Percentiles rank a stretch among this genome's conserved stretches.
phyloP scores from a whole-genome alignment of 1,140 invertebrate species.

The Mactra quadrangularis region DNA sequence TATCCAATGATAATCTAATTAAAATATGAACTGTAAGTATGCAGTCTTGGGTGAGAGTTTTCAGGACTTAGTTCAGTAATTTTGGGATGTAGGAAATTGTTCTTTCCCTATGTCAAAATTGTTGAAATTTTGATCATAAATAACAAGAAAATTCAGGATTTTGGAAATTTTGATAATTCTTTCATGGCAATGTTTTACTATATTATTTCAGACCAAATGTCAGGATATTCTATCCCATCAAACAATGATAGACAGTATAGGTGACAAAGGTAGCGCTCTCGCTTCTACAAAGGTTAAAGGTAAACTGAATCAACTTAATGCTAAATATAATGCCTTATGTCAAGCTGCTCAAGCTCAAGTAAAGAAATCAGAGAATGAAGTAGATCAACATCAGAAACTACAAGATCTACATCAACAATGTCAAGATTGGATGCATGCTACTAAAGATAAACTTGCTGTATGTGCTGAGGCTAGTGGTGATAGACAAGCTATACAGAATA shows the following conservation, averaged over 20 bases:
- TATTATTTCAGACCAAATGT: conserved; percentile 85
- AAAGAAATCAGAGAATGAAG: conserved; percentile 93
- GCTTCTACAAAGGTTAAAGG: conserved; percentile 86
- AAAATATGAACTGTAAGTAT: too few species aligned
- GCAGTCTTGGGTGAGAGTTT: too few species aligned
- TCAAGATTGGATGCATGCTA: conserved; percentile 86
- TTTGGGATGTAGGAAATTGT: too few species aligned
- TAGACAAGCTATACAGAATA: conserved; percentile 95
- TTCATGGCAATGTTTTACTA: too few species aligned
- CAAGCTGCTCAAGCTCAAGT: conserved; percentile 92
- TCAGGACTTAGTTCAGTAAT: too few species aligned
- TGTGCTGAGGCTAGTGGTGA: conserved; percentile 95
- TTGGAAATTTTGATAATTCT: too few species aligned
- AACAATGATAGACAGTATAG: conserved; percentile 93
- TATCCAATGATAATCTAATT: too few species aligned
- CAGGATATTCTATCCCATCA: conserved; percentile 97
- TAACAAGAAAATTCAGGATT: too few species aligned
- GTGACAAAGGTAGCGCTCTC: conserved; percentile 95
- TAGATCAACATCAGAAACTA: conserved; percentile 89
- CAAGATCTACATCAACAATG: conserved; percentile 77
- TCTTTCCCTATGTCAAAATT: too few species aligned
- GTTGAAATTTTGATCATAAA: too few species aligned
- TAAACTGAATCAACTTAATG: conserved; percentile 77
- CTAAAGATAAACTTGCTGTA: conserved; percentile 94
- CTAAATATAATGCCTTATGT: conserved; percentile 90